A percentile compares a stretch with the other conserved stretches of the same genome.
phyloP scores from a whole-genome alignment of 2,888 invertebrate genomes.

The Saturnia pavonia region DNA sequence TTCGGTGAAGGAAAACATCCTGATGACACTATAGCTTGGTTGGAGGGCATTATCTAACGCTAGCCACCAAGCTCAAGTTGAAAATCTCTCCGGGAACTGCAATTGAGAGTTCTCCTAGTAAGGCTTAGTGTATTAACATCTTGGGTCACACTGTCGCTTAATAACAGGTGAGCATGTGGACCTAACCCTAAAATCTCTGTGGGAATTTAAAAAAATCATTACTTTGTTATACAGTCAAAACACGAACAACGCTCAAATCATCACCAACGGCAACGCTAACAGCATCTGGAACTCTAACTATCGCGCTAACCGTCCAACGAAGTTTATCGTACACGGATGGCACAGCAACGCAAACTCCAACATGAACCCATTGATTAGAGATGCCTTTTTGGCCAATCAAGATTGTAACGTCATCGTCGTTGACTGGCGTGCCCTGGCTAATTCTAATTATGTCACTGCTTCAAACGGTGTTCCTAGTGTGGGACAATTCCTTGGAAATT shows the following conservation, averaged over 20 bases:
- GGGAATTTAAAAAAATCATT: too few species aligned
- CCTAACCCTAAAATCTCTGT: too few species aligned
- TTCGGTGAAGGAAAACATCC: too few species aligned
- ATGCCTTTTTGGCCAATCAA: conserved; percentile 40
- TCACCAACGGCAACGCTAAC: conserved; percentile 41
- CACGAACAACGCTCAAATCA: conserved; percentile 39
- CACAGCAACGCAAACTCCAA: conserved; percentile 37
- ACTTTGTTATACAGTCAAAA: conserved; percentile 35
- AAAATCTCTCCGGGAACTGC: too few species aligned
- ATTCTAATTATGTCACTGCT: conserved; percentile 24
- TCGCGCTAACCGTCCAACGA: conserved; percentile 37
- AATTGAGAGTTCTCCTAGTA: too few species aligned
- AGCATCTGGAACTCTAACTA: conserved; percentile 48
- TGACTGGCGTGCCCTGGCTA: conserved; percentile 48
- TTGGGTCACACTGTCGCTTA: too few species aligned
- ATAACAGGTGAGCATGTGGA: too few species aligned
- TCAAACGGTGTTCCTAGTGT: conserved; percentile 34
- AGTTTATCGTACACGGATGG: conserved; percentile 55
- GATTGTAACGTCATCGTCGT: conserved; percentile 54
- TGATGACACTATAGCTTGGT: too few species aligned
- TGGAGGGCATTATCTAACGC: too few species aligned
- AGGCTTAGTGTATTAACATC: too few species aligned
- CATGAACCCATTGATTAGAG: conserved; percentile 40
- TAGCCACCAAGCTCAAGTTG: too few species aligned
- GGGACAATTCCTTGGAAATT: conserved; percentile 40